Evolutionary conservation across 2,797 vertebrate genomes (phyloP).

Genomic region (Girardinus metallicus): DNA sequence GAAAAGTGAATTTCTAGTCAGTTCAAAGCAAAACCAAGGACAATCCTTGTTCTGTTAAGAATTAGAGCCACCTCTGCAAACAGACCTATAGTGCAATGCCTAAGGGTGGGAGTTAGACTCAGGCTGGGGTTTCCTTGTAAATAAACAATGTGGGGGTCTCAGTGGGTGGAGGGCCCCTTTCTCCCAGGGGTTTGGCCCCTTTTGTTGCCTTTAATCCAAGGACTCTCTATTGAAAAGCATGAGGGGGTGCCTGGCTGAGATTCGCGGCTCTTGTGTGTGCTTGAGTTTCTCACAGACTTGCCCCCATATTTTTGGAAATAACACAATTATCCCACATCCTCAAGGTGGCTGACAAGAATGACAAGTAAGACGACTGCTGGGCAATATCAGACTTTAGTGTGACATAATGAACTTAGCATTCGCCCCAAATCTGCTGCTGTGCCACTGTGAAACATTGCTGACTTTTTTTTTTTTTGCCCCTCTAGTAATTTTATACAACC

Average conservation of each 20-base stretch:
- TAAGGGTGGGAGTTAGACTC: constrained; percentile 77
- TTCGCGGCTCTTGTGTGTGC: constrained; percentile 82
- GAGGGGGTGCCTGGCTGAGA: constrained; percentile 79
- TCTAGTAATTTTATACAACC: constrained; percentile 22
- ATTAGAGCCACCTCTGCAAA: constrained; percentile 85
- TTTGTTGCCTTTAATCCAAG: constrained; percentile 87
- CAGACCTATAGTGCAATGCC: constrained; percentile 81
- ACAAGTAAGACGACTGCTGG: constrained; percentile 70
- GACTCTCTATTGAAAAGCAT: constrained; percentile 79
- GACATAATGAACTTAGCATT: constrained; percentile 60
- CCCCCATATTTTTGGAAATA: constrained; percentile 74
- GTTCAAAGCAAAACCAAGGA: constrained; percentile 73
- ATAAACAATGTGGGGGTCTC: constrained; percentile 85
- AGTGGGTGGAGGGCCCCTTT: constrained; percentile 76
- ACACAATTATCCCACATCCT: constrained; percentile 78
- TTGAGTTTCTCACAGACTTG: constrained; percentile 79
- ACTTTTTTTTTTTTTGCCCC: constrained; percentile 18
- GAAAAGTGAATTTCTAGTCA: constrained; percentile 64
- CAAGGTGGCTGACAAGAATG: constrained; percentile 74
- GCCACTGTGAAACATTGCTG: constrained; percentile 30
- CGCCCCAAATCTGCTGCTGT: constrained; percentile 30
- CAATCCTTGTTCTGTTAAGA: constrained; percentile 81
- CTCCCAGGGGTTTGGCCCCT: constrained; percentile 79
- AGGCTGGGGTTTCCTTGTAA: constrained; percentile 84
- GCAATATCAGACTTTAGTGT: constrained; percentile 63